Evolutionary conservation across 2,113 vertebrate genomes (phyloP), one percentile per base, ranked within the genome.

Genomic region (Misgurnus mizolepis): DNA sequence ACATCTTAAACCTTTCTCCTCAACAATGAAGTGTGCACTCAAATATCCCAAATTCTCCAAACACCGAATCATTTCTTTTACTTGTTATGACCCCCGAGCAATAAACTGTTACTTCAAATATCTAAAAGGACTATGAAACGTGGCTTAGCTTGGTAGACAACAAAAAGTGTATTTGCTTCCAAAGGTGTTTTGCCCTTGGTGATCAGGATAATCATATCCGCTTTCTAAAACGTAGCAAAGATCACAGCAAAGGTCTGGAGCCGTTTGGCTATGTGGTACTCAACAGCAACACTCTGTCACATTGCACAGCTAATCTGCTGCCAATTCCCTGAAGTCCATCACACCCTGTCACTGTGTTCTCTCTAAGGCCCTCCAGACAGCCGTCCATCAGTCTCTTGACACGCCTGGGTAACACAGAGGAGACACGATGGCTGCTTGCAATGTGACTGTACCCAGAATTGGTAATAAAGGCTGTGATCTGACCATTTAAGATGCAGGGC

Each of bases 241-340:
- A 77, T 43, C 60, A 10, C 15, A 67, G 17, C 17, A 53, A 55
- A 66, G 47, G 40, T 64, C 77, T 70, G 22, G 7, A 72, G 76
- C 15, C 11, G 74, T 27, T 53, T 39, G 47, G 82, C 88, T 79
- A 82, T 89, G 3, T 34, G 40, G 22, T 39, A 43, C 17, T 10
- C 15, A 67, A 70, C 50, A 60, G 49, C 92, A 92, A 90, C 69
- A 86, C 55, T 88, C 88, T 69, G 89, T 93, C 95, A 93, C 88
- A 85, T 43, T 85, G 86, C 91, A 92, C 89, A 86, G 71, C 86
- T 94, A 92, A 93, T 92, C 92, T 91, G 81, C 68, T 82, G 86
- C 34, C 82, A 85, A 71, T 92, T 95, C 92, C 91, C 87, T 89
- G 90, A 94, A 94, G 85, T 83, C 79, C 80, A 89, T 93, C 90